A percentile compares a stretch with the other conserved stretches of the same genome.
Conservation (phyloP, 2,797 vertebrate species). For the Alfaro cultratus region DNA sequence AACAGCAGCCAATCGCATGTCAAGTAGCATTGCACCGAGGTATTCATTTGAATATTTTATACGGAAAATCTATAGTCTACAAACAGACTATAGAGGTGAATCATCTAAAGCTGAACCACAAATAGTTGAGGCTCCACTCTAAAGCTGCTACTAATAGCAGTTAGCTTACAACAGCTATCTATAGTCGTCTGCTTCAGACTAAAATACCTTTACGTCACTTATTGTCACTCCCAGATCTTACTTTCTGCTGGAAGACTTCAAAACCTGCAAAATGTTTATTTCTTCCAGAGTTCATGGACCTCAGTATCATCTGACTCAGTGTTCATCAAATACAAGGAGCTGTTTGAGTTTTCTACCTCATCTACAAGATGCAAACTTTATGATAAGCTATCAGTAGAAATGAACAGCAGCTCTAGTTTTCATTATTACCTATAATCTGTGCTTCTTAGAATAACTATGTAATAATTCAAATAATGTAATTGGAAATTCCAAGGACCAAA, state of each 20-base stretch:
- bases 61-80: background rate
- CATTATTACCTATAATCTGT: background rate
- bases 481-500: background rate
- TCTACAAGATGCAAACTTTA: background rate
- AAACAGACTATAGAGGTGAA: background rate
- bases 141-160: background rate
- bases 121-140: background rate
- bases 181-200: background rate
- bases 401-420: background rate
- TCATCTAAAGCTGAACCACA: background rate
- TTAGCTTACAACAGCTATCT: background rate
- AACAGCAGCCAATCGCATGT: background rate
- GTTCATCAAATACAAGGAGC: background rate
- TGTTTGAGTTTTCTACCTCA: background rate
- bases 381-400: background rate
- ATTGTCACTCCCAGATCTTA: background rate
- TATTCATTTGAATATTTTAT: background rate
- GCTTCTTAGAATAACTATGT: background rate
- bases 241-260: background rate
- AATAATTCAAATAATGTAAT: background rate
- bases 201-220: background rate
- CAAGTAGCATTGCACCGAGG: no score
- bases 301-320: background rate
- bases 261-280: background rate
- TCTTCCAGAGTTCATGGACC: background rate